Percentiles rank a stretch among this genome's conserved stretches.
Conservation (phyloP, 2,797 vertebrate species). For the Jordanella pulchra region DNA sequence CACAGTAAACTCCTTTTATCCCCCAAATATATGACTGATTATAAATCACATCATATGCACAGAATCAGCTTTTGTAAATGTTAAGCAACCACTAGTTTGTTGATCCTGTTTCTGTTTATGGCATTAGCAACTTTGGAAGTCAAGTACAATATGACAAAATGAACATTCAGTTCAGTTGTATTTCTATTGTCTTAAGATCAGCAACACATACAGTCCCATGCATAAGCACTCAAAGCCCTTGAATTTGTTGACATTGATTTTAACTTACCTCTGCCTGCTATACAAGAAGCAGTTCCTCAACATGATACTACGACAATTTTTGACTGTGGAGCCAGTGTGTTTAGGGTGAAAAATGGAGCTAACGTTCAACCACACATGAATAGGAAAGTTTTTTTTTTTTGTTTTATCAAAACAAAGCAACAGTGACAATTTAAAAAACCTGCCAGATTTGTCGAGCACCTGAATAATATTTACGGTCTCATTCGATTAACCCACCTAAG, state of each 20-base stretch:
- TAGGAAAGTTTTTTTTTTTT: neutral
- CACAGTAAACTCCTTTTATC: neutral
- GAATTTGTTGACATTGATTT: neutral
- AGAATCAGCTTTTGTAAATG: neutral
- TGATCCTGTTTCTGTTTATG: neutral
- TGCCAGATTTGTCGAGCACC: neutral
- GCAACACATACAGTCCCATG: neutral
- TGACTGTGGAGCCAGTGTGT: neutral
- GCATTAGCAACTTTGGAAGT: neutral
- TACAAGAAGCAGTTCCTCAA: neutral
- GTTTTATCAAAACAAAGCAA: neutral
- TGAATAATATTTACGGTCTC: neutral
- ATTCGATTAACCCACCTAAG: neutral
- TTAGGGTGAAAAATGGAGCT: neutral
- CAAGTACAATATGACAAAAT: neutral
- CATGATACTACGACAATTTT: neutral
- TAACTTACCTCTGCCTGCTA: too few species aligned
- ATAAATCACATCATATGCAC: neutral
- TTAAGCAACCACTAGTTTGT: neutral
- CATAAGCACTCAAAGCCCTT: neutral
- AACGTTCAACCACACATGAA: neutral
- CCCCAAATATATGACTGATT: neutral
- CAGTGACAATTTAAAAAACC: neutral
- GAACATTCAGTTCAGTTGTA: neutral
- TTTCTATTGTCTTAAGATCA: neutral